phyloP scores from a whole-genome alignment of 1,140 invertebrate genomes.

The Paraescarpia echinospica region DNA sequence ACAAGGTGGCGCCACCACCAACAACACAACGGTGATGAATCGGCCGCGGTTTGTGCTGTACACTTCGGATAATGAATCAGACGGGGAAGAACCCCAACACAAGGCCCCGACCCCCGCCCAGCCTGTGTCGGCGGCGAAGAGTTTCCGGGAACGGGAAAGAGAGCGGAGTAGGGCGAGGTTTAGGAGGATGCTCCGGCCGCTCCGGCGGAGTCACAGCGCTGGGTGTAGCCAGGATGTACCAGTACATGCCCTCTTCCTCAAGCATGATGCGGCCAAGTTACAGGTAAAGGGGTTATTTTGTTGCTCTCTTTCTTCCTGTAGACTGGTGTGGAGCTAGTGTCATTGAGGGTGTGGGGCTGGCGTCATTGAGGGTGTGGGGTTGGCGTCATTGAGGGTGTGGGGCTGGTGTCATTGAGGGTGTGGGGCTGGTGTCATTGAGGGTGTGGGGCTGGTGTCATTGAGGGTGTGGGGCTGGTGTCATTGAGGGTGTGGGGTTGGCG shows the following conservation, averaged over 20 bases:
- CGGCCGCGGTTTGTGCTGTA: not conserved
- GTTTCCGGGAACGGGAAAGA: slow-evolving; percentile 3
- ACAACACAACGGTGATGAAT: not conserved
- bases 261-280: slow-evolving; percentile 28
- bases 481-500: too few species aligned
- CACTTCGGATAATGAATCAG: not conserved
- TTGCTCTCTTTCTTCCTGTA: not conserved
- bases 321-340: too few species aligned
- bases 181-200: slow-evolving; percentile 46
- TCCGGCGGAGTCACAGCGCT: slow-evolving; percentile 56
- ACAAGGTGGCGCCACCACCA: not conserved
- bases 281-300: not conserved
- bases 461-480: too few species aligned
- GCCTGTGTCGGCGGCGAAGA: not conserved
- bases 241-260: slow-evolving; percentile 51
- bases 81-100: not conserved
- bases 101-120: not conserved
- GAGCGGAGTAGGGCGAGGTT: slow-evolving; percentile 14
- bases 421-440: too few species aligned
- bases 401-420: too few species aligned
- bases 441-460: too few species aligned
- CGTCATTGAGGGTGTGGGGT: too few species aligned
- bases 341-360: too few species aligned
- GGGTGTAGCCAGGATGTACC: slow-evolving; percentile 58
- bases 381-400: too few species aligned